A percentile compares a stretch with the other conserved stretches of the same genome.
These are phyloP conservation scores for Iselma pallidipennis DNA, from an alignment of 2,888 invertebrate genomes.

Conservation along the genomic window DNA sequence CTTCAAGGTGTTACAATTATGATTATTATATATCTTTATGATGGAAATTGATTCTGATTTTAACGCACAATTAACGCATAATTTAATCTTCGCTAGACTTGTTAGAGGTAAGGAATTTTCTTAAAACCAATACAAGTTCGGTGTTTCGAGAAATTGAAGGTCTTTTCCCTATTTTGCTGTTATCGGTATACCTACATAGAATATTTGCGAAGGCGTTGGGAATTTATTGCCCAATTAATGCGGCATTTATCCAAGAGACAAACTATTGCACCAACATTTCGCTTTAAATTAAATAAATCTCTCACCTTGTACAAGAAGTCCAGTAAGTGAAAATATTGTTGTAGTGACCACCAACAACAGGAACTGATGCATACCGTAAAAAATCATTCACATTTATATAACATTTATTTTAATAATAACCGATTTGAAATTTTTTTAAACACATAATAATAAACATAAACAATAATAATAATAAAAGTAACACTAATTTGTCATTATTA, in stretches of 20 bases:
- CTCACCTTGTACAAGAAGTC: slow-evolving; percentile 1
- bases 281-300: background rate
- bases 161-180: no score
- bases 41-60: no score
- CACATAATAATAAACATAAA: background rate
- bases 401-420: background rate
- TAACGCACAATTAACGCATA: no score
- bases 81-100: no score
- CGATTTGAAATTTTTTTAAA: no score
- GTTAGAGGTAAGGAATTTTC: no score
- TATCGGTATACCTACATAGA: no score
- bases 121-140: no score
- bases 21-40: no score
- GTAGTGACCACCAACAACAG: background rate
- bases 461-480: background rate
- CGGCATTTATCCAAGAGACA: slow-evolving; percentile 6
- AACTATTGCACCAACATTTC: slow-evolving; percentile 2
- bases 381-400: background rate
- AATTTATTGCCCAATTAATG: slow-evolving; percentile 10
- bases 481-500: background rate
- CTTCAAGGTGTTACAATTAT: no score
- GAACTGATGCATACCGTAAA: background rate
- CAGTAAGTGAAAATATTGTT: no score
- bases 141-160: no score
- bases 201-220: background rate